Conservation (phyloP, 2,113 vertebrate species). For the Daphoenositta chrysoptera region DNA sequence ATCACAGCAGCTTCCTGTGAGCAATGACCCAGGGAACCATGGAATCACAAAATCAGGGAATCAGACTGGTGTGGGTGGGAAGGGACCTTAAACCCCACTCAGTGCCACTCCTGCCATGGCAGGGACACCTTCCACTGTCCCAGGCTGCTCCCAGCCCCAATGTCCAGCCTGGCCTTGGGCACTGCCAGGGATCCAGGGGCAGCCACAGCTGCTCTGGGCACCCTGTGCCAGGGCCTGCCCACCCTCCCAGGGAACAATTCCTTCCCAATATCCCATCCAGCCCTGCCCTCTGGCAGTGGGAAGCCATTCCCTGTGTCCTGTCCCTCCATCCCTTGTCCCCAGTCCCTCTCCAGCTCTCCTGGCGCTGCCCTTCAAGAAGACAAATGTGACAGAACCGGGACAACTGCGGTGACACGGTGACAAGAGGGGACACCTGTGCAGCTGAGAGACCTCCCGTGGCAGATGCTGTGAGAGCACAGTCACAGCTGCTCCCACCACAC, state of each 20-base stretch:
- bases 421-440: not conserved
- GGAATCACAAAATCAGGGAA: not conserved
- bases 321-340: not conserved
- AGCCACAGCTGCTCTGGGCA: not conserved
- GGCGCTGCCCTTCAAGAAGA: not conserved
- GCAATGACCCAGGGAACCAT: too few species aligned
- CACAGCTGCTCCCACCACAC: not conserved
- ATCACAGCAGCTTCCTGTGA: not conserved
- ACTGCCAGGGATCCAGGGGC: not conserved
- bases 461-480: not conserved
- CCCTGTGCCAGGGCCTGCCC: not conserved
- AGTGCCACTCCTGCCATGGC: rapidly evolving
- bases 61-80: not conserved
- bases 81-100: not conserved
- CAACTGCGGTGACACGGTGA: not conserved
- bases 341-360: not conserved
- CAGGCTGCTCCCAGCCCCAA: not conserved
- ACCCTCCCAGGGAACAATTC: not conserved
- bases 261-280: rapidly evolving
- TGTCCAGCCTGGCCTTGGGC: not conserved
- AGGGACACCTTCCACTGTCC: rapidly evolving
- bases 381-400: rapidly evolving
- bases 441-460: not conserved
- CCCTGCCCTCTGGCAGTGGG: not conserved
- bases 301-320: not conserved